Base-by-base conservation (phyloP, 2,113 vertebrate species). In the Pteruthius melanotis region DNA sequence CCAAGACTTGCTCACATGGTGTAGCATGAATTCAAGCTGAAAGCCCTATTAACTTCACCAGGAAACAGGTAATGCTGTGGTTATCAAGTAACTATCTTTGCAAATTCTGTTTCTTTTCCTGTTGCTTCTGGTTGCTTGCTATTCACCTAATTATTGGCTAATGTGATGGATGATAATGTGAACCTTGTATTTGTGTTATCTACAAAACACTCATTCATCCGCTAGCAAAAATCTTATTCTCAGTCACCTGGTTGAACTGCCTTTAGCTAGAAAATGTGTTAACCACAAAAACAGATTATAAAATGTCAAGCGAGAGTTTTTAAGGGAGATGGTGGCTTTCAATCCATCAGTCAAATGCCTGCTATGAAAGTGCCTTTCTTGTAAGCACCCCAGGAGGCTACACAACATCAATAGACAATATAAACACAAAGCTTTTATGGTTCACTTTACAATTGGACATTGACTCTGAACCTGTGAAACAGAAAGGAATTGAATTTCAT, bases 401-500 rank as follows among this genome's bases (percentile, higher is more conserved):
- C 56, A 57, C 71, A 93, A 92, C 76, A 75, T 92, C 92, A 89
- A 64, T 12, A 94, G 85, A 70, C 85, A 95, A 93, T 87, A 92
- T 74, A 93, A 96, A 96, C 92, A 94, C 68, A 75, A 61, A 78
- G 92, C 76, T 90, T 95, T 97, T 90, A 94, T 90, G 87, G 94
- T 93, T 97, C 94, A 83, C 85, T 94, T 96, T 96, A 90, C 85
- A 94, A 92, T 86, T 92, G 88, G 88, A 94, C 88, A 86, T 90
- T 92, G 96, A 95, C 79, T 95, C 90, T 91, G 85, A 93, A 93
- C 60, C 76, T 87, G 90, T 94, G 94, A 93, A 96, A 96, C n/a
- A 92, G 72, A 96, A 96, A 94, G 86, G 80, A 93, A 96, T 90
- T 93, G 76, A 89, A 92, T 95, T 96, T 94, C 94, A 87, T 52